phyloP scores from a whole-genome alignment of 1,140 invertebrate genomes.

The Temnothorax longispinosus region DNA sequence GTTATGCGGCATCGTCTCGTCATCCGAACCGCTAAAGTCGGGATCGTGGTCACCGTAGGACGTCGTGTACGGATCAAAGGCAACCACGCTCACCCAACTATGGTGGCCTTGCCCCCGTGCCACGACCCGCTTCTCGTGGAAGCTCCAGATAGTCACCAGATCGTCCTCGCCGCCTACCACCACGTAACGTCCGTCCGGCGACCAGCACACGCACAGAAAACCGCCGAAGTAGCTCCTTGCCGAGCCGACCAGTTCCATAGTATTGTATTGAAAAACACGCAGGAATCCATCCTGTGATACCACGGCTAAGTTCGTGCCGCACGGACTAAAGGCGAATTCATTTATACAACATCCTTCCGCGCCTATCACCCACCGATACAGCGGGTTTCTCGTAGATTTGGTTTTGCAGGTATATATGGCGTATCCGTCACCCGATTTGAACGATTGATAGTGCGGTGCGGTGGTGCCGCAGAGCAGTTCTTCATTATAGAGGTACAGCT shows the following conservation, averaged over 20 bases:
- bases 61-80: conserved; percentile 97
- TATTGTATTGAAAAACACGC: conserved; percentile 98
- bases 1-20: conserved; percentile 86
- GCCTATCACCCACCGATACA: conserved; percentile 95
- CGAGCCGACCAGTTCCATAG: conserved; percentile 96
- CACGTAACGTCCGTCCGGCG: conserved; percentile 97
- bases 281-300: conserved; percentile 98
- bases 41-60: conserved; percentile 87
- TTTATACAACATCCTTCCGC: conserved; percentile 95
- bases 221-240: conserved; percentile 99
- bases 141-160: conserved; percentile 98
- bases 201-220: conserved; percentile 98
- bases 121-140: conserved; percentile 96
- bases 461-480: conserved; percentile 95
- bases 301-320: conserved; percentile 95
- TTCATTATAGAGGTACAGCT: conserved; percentile 99
- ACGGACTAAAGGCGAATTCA: conserved; percentile 99
- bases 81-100: conserved; percentile 98
- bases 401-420: conserved; percentile 98
- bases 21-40: conserved; percentile 88
- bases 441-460: conserved; percentile 96
- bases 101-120: conserved; percentile 97
- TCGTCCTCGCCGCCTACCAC: conserved; percentile 99
- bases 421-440: conserved; percentile 98
- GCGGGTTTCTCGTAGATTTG: conserved; percentile 97